These are phyloP conservation scores for Clarias gariepinus DNA, from an alignment of 2,113 vertebrate species.

Conservation along the genomic window DNA sequence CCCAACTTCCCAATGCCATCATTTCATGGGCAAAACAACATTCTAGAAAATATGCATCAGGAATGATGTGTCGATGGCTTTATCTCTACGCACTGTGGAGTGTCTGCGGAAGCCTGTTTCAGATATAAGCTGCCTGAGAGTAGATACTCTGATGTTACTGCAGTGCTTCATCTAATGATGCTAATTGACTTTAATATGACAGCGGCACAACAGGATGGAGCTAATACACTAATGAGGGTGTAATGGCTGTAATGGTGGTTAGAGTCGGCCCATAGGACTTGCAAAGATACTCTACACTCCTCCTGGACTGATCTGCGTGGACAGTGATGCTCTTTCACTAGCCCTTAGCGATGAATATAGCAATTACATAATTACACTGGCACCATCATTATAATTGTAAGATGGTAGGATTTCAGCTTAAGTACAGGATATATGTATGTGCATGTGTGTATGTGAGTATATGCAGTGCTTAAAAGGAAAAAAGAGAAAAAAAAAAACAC, in stretches of 20 bases:
- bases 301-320: slow-evolving; percentile 2
- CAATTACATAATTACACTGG: slow-evolving; percentile 50
- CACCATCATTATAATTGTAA: slow-evolving; percentile 42
- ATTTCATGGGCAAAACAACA: not conserved
- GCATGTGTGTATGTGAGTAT: not conserved
- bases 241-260: slow-evolving; percentile 42
- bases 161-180: slow-evolving; percentile 41
- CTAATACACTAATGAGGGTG: slow-evolving; percentile 40
- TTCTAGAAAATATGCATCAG: not conserved
- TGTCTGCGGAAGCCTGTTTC: not conserved
- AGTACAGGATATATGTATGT: not conserved
- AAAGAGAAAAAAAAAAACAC: too few species aligned
- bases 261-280: not conserved
- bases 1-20: not conserved
- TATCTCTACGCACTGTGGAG: not conserved
- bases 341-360: slow-evolving; percentile 1
- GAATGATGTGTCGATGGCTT: not conserved
- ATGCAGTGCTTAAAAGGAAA: not conserved
- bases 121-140: slow-evolving; percentile 9
- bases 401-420: slow-evolving; percentile 15
- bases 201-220: slow-evolving; percentile 38
- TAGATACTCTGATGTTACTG: slow-evolving; percentile 35
- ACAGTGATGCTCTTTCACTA: not conserved
- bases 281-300: not conserved
- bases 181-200: slow-evolving; percentile 54